phyloP scores from a whole-genome alignment of 1,140 invertebrate species.

The Drosophila lini region DNA sequence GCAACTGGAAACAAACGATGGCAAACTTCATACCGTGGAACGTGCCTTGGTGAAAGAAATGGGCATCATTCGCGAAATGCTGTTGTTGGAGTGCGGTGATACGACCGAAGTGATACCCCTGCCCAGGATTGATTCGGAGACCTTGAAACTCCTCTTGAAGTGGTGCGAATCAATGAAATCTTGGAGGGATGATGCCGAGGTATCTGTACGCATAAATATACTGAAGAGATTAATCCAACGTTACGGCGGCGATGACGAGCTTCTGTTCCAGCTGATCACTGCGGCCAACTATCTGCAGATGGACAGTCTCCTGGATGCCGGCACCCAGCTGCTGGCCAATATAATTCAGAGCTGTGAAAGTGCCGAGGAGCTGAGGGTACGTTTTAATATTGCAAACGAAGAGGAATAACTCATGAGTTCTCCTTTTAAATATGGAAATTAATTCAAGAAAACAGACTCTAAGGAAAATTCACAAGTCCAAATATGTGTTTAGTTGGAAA shows the following conservation, averaged over 20 bases:
- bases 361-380: constrained; percentile 13
- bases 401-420: not conserved
- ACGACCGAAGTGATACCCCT: constrained; percentile 6
- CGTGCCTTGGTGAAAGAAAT: constrained; percentile 18
- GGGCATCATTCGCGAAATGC: constrained; percentile 25
- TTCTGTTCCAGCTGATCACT: constrained; percentile 26
- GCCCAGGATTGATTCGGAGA: constrained; percentile 11
- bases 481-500: no score
- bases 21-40: constrained; percentile 7
- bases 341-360: constrained; percentile 4
- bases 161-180: constrained; percentile 22
- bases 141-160: constrained; percentile 25
- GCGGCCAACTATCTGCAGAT: constrained; percentile 53
- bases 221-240: not conserved
- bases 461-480: not conserved
- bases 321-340: constrained; percentile 24
- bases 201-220: not conserved
- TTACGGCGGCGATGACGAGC: not conserved
- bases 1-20: constrained; percentile 43
- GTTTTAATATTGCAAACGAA: not conserved
- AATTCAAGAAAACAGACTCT: not conserved
- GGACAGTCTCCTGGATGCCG: constrained; percentile 15
- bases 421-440: not conserved
- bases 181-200: fast-evolving
- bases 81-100: constrained; percentile 6